These are phyloP conservation scores for Brachylomia viminalis DNA, from an alignment of 2,888 invertebrate species.

Conservation along the genomic window DNA sequence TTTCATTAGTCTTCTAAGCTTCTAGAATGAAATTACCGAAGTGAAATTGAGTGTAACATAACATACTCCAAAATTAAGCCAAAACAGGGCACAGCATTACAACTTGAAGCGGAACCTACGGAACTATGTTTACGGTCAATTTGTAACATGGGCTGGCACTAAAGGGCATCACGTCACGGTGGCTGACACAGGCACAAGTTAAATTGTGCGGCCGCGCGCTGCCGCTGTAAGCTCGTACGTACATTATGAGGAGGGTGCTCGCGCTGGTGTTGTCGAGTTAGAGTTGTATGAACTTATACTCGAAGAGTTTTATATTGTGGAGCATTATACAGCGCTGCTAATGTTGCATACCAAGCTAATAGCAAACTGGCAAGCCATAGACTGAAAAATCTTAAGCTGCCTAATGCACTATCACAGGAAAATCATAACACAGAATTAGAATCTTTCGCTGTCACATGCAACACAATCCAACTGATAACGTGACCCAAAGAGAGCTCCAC, in stretches of 20 bases:
- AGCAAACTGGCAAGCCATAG: neutral
- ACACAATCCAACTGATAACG: neutral
- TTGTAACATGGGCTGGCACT: constrained; percentile 70
- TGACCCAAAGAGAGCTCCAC: neutral
- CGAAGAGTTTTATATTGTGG: neutral
- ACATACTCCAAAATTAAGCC: constrained; percentile 48
- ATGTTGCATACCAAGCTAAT: neutral
- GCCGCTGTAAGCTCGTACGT: constrained; percentile 60
- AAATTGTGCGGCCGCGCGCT: constrained; percentile 66
- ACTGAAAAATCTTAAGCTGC: neutral
- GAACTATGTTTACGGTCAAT: constrained; percentile 77
- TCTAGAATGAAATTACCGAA: constrained; percentile 17
- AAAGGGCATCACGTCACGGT: constrained; percentile 72
- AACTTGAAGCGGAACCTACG: constrained; percentile 60
- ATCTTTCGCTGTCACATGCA: neutral
- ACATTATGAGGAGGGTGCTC: constrained; percentile 57
- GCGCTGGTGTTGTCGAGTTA: constrained; percentile 42
- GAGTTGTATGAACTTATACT: neutral
- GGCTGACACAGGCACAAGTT: constrained; percentile 67
- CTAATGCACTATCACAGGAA: neutral
- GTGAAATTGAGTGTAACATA: constrained; percentile 41
- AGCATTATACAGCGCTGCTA: neutral
- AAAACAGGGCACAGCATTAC: constrained; percentile 51
- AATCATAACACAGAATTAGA: neutral
- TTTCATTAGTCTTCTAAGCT: constrained; percentile 41